Base-by-base conservation (phyloP, 2,797 vertebrate genomes). In the Limosa lapponica region DNA sequence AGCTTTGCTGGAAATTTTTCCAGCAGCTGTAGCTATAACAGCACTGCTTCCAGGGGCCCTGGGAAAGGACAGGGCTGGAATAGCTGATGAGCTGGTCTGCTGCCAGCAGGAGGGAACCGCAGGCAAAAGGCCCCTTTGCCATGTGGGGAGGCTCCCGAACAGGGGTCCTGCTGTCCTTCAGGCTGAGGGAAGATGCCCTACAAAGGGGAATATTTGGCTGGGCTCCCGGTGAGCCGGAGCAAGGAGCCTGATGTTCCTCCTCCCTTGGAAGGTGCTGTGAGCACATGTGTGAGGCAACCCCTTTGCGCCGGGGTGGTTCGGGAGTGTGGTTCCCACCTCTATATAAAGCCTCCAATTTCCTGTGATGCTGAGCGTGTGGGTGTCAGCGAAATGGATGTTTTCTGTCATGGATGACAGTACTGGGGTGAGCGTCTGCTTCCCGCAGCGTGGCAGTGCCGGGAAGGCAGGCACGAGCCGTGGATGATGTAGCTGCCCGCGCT, bases 261-360 rank as follows among this genome's bases (percentile, higher is more conserved):
- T 80, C 32, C 6, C 69, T 22, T 32, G 5, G 75, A n/a, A 87
- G 85, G 88, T 36, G 81, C 87, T 3, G 81, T 7, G n/a, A 92
- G 89, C 79, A 66, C 92, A 3, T 8, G 58, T 81, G 91, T 16
- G 49, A 92, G 93, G 96, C 91, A 97, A 84, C 13, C 87, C 92
- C 85, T 87, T 70, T 8, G 52, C 27, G 23, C 44, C 13, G 20
- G 93, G 89, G 93, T 6, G 69, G 85, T 81, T 55, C 28, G 9
- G 83, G 86, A 90, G 70, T 11, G 89, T 54, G 82, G 41, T 90
- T 89, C 82, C 92, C 93, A 93, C 81, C 93, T 90, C 82, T 94
- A 69, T 57, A 87, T 55, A 87, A 90, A 84, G 93, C 22, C 72
- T 51, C 48, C 5, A 7, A n/a, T 79, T 95, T 94, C 94, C 93